Evolutionary conservation across 2,888 invertebrate species (phyloP), one percentile per base, ranked within the genome.

Genomic region (Slavum lentiscoides): DNA sequence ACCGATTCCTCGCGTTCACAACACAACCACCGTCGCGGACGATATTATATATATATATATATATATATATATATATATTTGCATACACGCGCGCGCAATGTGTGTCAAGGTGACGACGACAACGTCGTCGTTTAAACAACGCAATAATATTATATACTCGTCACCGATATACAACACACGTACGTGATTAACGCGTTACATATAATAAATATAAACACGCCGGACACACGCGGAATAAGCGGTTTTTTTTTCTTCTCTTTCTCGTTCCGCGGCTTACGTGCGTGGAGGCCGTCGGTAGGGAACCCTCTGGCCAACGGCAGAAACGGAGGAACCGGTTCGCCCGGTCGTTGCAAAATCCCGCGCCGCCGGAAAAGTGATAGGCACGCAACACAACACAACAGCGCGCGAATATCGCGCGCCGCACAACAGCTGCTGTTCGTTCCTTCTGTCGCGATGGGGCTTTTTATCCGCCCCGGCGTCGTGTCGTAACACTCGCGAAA

Each of bases 31-130:
- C 53, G 17, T 67, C 43, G 53, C 19, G 17, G 21, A 30, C 13
- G 23, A 30, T 62, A 62, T 62, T 62, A 15, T 64, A 30, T 4
- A 30, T 30, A 30, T 30, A 30, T 6, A 43, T n/a, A n/a, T n/a
- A n/a, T n/a, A n/a, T n/a, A n/a, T n/a, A n/a, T n/a, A 9, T 30
- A 30, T 55, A n/a, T 55, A 37, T 58, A 19, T 43, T 49, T 49
- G 39, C n/a, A 39, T 19, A 55, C 69, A 55, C 30, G 69, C 1
- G 68, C 15, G 49, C 17, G 30, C 17, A 53, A 74, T 74, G 53
- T 74, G 37, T 74, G 74, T 74, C 74, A 74, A 74, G 74, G 74
- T 61, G 61, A 73, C 64, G 11, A 37, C 53, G 53, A 3, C 72
- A 23, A 6, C 62, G 23, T 17, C 59, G 43, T 9, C 9, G 72